Evolutionary conservation across 2,888 invertebrate genomes (phyloP).

Genomic region (Himalopsyche tibetana): DNA sequence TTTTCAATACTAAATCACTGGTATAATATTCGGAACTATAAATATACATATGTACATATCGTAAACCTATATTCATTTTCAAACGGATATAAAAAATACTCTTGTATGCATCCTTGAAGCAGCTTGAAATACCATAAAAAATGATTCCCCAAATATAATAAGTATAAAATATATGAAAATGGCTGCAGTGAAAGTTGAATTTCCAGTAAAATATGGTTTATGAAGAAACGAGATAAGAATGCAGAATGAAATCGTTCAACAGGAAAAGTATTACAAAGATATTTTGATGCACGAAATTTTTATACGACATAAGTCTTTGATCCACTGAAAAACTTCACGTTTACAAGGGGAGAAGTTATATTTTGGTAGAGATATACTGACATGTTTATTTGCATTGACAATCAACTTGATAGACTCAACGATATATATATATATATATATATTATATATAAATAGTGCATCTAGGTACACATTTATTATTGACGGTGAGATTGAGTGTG

Average conservation of each 20-base stretch:
- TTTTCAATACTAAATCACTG: too few species aligned
- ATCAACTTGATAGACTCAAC: too few species aligned
- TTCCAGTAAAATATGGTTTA: slow-evolving; percentile 17
- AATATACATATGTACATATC: background rate
- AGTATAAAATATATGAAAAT: background rate
- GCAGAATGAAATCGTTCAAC: slow-evolving; percentile 21
- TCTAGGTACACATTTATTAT: too few species aligned
- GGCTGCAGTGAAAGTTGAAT: slow-evolving; percentile 18
- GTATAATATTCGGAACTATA: too few species aligned
- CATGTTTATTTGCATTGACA: too few species aligned
- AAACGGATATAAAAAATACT: background rate
- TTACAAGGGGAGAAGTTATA: too few species aligned
- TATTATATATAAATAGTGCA: too few species aligned
- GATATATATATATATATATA: too few species aligned
- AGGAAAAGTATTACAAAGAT: background rate
- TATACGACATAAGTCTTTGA: slow-evolving; percentile 4
- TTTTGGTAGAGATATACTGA: too few species aligned
- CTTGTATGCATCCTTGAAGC: background rate
- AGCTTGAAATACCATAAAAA: background rate
- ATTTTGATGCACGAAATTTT: slow-evolving; percentile 4
- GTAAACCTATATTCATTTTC: background rate
- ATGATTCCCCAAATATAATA: background rate
- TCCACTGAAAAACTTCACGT: background rate
- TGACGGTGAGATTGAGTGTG: too few species aligned
- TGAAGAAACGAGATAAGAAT: slow-evolving; percentile 13